Evolutionary conservation across 2,113 vertebrate genomes (phyloP), one percentile per base, ranked within the genome.

Genomic region (Fulica atra): DNA sequence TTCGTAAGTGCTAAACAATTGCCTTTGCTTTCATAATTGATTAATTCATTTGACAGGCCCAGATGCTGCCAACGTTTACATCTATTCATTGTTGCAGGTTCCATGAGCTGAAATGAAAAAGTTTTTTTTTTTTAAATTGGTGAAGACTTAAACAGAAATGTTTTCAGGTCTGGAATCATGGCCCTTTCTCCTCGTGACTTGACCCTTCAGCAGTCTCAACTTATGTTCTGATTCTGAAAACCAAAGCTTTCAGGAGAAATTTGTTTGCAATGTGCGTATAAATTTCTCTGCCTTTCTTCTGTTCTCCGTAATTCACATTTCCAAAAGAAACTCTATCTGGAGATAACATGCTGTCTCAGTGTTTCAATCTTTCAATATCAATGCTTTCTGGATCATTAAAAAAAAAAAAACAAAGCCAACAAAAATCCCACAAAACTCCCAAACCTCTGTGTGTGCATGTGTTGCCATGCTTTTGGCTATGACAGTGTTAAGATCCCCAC

Each of bases 401-500:
- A 38, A 28, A 11, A 38, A 28, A n/a, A 28, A 14, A 24, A 24
- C 25, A 51, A 51, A 51, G 13, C 23, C 13, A 25, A 51, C 50
- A 51, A 51, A 51, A 26, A 51, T 19, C 17, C 44, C 17, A 51
- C 50, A 51, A 51, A 51, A 26, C 23, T 21, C 48, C 50, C 23
- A 51, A 51, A 51, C 13, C 50, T 26, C 6, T 6, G 4, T 11
- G 7, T 42, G 14, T 33, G 5, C 3, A 5, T 40, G 17, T 64
- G 20, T 44, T 40, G 35, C 50, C 9, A 13, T 33, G 28, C 50
- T 69, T 89, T 94, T 83, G 76, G 93, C 59, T 78, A 87, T 33
- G 50, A 50, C 63, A 59, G 46, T 79, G 46, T 90, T 96, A 68
- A 86, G 86, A 82, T 96, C 83, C 60, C 74, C 57, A 63, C 60